A percentile compares a stretch with the other conserved stretches of the same genome.
phyloP scores from a whole-genome alignment of 2,797 vertebrate genomes.

The Hemibagrus guttatus region DNA sequence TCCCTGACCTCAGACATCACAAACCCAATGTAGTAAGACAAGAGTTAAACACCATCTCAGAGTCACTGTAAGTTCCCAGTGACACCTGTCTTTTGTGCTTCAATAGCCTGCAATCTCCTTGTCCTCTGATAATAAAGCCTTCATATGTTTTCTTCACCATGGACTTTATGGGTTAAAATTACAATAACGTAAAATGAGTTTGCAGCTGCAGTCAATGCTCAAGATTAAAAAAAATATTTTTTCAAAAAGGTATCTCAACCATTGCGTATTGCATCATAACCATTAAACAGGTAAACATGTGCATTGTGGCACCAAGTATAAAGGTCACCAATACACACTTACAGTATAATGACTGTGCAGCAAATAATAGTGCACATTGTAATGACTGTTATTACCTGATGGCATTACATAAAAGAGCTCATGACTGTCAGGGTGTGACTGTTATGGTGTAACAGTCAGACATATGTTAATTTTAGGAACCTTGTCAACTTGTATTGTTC shows the following conservation, averaged over 20 bases:
- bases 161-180: not conserved
- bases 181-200: not conserved
- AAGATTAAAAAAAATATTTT: not conserved
- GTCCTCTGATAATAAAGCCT: not conserved
- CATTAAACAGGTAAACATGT: not conserved
- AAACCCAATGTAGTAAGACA: not conserved
- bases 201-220: not conserved
- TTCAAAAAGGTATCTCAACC: not conserved
- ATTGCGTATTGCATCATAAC: not conserved
- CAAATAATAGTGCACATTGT: constrained; percentile 39
- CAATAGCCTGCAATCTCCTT: not conserved
- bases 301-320: constrained; percentile 13
- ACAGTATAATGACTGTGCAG: constrained; percentile 33
- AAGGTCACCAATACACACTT: constrained; percentile 35
- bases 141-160: not conserved
- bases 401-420: constrained; percentile 20
- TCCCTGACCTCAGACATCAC: constrained; percentile 63
- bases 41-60: constrained; percentile 5
- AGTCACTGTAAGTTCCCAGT: not conserved
- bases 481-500: not conserved
- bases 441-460: constrained; percentile 9
- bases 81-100: not conserved
- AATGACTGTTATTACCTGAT: constrained; percentile 47
- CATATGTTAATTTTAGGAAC: not conserved
- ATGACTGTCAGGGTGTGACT: constrained; percentile 34